Base-by-base conservation (phyloP, 2,888 invertebrate genomes). In the Protula sp. region DNA sequence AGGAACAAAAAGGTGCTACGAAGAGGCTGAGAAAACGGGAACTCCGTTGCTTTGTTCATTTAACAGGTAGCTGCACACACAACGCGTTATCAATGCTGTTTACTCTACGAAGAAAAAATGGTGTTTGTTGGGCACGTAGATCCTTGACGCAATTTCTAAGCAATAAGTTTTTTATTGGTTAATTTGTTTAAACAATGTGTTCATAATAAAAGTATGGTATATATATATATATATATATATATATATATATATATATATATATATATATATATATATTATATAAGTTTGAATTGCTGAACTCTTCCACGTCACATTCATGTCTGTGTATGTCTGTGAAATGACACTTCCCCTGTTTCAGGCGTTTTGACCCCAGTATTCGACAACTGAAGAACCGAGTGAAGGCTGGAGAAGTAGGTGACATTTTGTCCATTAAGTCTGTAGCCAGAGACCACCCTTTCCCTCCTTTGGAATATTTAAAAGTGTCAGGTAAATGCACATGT, bases 361-460 rank as follows among this genome's bases (percentile, higher is more conserved):
- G 88, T 26, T 88, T 87, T 72, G 88, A 88, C 74, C 86, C 87
- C 0, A 83, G 85, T 28, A 86, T 86, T 70, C 75, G 76, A 3
- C 74, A 81, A 1, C 74, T 87, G 0, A 82, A 82, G 63, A 73
- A 83, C 0, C 80, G 84, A 59, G 85, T 86, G 0, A 78, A 82
- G 22, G 79, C 80, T 2, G 87, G 87, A 19, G 85, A 85, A 51
- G 79, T 88, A 24, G 88, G 88, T 4, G 85, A 86, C 61, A 82
- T 87, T 1, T 86, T 87, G 64, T 83, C 85, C n/a, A 80, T 88
- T 27, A 87, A 86, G 78, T 84, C 86, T 0, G 85, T 86, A 22
- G 83, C 86, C 9, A 82, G 88, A 64, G 88, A 88, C 72, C 86
- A 86, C 22, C 88, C 88, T 0, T 76, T 87, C 60, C 87, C 88